A percentile compares a stretch with the other conserved stretches of the same genome.
Evolutionary conservation across 1,140 invertebrate genomes (phyloP).

Genomic region (Manduca sexta): DNA sequence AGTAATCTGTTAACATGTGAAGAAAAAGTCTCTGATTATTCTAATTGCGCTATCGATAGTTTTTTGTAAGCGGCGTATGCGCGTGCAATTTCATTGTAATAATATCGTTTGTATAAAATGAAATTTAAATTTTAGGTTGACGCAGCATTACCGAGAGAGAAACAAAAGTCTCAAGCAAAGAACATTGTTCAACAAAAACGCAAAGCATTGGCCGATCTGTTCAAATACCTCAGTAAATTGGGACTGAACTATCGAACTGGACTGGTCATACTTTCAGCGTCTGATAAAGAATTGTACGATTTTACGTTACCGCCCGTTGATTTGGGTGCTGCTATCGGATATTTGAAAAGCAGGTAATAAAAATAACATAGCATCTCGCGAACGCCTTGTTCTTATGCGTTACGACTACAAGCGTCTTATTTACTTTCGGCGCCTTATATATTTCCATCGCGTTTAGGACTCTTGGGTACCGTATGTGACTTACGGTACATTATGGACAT

Average conservation of each 20-base stretch:
- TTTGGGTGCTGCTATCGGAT: slow-evolving; percentile 67
- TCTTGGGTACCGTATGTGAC: no score
- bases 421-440: background rate
- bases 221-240: slow-evolving; percentile 81
- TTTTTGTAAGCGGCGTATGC: no score
- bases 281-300: slow-evolving; percentile 56
- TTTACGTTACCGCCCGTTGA: slow-evolving; percentile 77
- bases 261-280: slow-evolving; percentile 67
- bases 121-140: slow-evolving; percentile 73
- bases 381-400: background rate
- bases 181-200: slow-evolving; percentile 89
- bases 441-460: no score
- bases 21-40: no score
- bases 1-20: no score
- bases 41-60: no score
- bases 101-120: no score
- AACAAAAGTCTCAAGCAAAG: slow-evolving; percentile 86
- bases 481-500: no score
- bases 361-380: background rate
- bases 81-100: no score
- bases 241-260: slow-evolving; percentile 89
- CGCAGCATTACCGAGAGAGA: slow-evolving; percentile 77
- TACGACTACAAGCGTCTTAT: background rate
- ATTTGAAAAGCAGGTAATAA: slow-evolving; percentile 68
- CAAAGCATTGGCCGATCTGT: slow-evolving; percentile 87